A percentile compares a stretch with the other conserved stretches of the same genome.
phyloP scores from a whole-genome alignment of 2,888 invertebrate genomes.

The Dryocosmus kuriphilus region DNA sequence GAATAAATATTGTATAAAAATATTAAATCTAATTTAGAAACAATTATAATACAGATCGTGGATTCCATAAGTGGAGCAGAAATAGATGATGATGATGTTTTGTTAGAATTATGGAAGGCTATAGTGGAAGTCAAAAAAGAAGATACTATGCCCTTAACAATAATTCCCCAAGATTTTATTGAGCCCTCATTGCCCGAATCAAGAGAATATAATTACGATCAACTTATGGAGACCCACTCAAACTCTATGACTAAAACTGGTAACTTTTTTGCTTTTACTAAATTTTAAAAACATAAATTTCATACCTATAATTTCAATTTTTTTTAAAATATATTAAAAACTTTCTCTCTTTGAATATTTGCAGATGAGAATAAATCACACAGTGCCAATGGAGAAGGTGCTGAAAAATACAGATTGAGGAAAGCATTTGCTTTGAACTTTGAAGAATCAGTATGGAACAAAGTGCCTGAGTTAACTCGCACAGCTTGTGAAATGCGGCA shows the following conservation, averaged over 20 bases:
- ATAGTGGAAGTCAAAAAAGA: constrained; percentile 2
- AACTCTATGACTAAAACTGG: neutral
- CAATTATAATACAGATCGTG: neutral
- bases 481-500: constrained; percentile 39
- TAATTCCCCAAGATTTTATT: constrained; percentile 21
- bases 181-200: neutral
- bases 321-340: no score
- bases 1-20: neutral
- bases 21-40: neutral
- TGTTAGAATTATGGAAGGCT: constrained; percentile 33
- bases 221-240: neutral
- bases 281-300: neutral
- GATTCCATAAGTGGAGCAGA: constrained; percentile 19
- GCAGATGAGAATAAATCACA: neutral
- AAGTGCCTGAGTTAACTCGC: constrained; percentile 9
- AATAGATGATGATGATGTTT: constrained; percentile 43
- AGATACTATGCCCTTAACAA: constrained; percentile 34
- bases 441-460: constrained; percentile 33
- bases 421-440: neutral
- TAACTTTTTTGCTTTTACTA: neutral
- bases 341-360: neutral
- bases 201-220: neutral
- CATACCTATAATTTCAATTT: no score
- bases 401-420: neutral
- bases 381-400: neutral